Evolutionary conservation across 2,113 vertebrate genomes (phyloP).

Genomic region (Leptobrachium ailaonicum): DNA sequence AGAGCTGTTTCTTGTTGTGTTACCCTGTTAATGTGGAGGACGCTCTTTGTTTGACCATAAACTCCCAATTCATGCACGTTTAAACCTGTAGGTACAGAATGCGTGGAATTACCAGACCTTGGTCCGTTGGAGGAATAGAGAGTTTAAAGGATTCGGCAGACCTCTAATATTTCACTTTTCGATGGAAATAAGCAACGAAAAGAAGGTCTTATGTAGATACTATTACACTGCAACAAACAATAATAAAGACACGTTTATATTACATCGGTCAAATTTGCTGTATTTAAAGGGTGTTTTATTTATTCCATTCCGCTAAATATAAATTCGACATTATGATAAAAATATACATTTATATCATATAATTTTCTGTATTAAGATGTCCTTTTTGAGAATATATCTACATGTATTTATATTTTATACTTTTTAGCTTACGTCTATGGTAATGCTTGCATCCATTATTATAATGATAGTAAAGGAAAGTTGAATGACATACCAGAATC

Average conservation of each 20-base stretch:
- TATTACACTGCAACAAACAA: not conserved
- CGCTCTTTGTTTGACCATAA: slow-evolving; percentile 49
- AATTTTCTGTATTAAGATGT: too few relatives aligned
- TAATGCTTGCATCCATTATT: too few relatives aligned
- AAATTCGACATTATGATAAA: too few relatives aligned
- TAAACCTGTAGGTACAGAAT: not conserved
- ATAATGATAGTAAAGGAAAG: too few relatives aligned
- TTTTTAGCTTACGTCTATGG: too few relatives aligned
- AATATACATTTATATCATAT: too few relatives aligned
- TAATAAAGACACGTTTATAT: not conserved
- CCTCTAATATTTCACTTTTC: slow-evolving; percentile 1
- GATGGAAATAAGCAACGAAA: not conserved
- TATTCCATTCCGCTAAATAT: too few relatives aligned
- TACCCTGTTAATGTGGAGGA: slow-evolving; percentile 53
- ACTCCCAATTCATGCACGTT: slow-evolving; percentile 55
- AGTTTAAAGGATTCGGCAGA: slow-evolving; percentile 28
- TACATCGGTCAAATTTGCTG: too few relatives aligned
- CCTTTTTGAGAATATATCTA: too few relatives aligned
- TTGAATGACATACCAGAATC: too few relatives aligned
- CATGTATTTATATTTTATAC: too few relatives aligned
- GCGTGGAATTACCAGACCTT: not conserved
- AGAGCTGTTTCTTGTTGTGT: slow-evolving; percentile 57
- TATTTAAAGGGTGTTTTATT: too few relatives aligned
- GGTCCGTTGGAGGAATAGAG: not conserved
- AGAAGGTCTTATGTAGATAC: not conserved